Percentiles rank a stretch among this genome's conserved stretches.
phyloP scores from a whole-genome alignment of 2,888 invertebrate genomes.

The Embidobia sp. region DNA sequence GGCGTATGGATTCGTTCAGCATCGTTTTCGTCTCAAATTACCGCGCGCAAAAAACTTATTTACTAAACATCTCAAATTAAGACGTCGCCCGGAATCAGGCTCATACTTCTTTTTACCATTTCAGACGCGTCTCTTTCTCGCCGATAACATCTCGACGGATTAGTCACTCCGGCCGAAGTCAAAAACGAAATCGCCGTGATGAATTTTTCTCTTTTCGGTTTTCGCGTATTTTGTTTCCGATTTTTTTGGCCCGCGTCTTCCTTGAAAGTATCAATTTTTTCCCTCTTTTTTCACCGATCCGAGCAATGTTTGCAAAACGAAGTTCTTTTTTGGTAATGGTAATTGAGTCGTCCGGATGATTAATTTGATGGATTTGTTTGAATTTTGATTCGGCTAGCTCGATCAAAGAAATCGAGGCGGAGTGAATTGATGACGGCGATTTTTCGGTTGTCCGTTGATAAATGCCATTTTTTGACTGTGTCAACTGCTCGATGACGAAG shows the following conservation, averaged over 20 bases:
- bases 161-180: conserved; percentile 58
- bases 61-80: conserved; percentile 20
- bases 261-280: too few relatives aligned
- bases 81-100: conserved; percentile 10
- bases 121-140: conserved; percentile 12
- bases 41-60: neutral
- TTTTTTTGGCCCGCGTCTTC: too few relatives aligned
- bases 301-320: conserved; percentile 5
- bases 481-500: conserved; percentile 38
- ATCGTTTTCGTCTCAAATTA: neutral
- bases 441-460: conserved; percentile 46
- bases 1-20: too few relatives aligned
- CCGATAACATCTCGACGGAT: conserved; percentile 60
- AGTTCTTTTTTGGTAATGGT: conserved; percentile 36
- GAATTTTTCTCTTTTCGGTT: conserved; percentile 17
- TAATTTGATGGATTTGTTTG: conserved; percentile 52
- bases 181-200: conserved; percentile 51
- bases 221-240: too few relatives aligned
- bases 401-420: conserved; percentile 44
- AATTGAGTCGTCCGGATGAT: conserved; percentile 47
- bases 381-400: conserved; percentile 42
- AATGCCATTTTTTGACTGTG: conserved; percentile 45
- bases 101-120: conserved; percentile 2
- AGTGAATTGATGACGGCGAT: conserved; percentile 50
- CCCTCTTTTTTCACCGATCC: too few relatives aligned